These are phyloP conservation scores for Pionites leucogaster DNA, from an alignment of 2,113 vertebrate species.

Conservation along the genomic window DNA sequence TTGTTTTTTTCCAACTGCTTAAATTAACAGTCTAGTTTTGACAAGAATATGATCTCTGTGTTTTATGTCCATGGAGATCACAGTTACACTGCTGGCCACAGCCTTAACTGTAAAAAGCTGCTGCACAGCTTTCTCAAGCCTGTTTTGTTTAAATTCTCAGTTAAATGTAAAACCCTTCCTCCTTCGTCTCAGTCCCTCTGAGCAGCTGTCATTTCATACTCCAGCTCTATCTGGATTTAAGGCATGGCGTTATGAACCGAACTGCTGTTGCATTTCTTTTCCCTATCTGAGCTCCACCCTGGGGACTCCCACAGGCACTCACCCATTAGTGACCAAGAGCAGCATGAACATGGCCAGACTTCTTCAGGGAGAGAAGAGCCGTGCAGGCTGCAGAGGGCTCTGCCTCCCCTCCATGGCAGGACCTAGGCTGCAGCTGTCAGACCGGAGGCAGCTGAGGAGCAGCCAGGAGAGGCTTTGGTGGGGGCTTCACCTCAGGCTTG, in stretches of 20 bases:
- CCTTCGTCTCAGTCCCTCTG: not conserved
- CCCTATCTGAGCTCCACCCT: not conserved
- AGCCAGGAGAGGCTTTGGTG: not conserved
- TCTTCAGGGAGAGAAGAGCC: not conserved
- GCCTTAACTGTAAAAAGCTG: rapidly evolving
- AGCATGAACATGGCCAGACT: not conserved
- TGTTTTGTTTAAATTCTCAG: not conserved
- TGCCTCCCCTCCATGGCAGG: rapidly evolving
- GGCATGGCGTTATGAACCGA: not conserved
- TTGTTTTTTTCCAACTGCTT: not conserved
- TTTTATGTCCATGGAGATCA: not conserved
- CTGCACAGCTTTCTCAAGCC: not conserved
- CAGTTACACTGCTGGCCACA: not conserved
- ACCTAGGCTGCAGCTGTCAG: not conserved
- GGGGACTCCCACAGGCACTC: not conserved
- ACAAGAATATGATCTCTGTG: not conserved
- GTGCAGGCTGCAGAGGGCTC: not conserved
- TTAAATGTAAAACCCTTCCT: not conserved
- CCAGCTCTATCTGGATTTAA: not conserved
- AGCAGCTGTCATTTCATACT: not conserved
- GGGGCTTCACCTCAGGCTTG: not conserved
- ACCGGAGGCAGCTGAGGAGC: not conserved
- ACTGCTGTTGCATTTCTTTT: not conserved
- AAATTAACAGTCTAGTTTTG: not conserved
- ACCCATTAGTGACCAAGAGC: not conserved